phyloP scores from a whole-genome alignment of 2,113 vertebrate genomes.

The Aythya baeri region DNA sequence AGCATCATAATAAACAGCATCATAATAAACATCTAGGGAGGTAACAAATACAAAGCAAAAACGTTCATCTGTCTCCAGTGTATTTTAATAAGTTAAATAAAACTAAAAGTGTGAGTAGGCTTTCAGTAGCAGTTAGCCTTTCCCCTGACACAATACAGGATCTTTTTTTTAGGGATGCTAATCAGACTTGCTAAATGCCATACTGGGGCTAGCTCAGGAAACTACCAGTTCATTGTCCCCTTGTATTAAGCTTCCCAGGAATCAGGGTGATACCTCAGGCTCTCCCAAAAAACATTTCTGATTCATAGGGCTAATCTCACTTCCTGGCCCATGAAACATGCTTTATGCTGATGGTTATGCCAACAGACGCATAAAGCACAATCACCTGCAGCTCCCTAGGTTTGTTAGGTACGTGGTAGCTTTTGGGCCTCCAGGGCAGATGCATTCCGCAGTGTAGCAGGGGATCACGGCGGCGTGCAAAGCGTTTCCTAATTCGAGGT shows the following conservation, averaged over 20 bases:
- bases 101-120: not conserved
- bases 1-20: not conserved
- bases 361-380: not conserved
- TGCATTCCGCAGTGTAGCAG: too few relatives aligned
- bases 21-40: not conserved
- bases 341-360: not conserved
- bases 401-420: not conserved
- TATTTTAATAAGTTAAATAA: constrained; percentile 19
- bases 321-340: constrained; percentile 8
- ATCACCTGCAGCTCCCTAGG: not conserved
- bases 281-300: not conserved
- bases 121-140: constrained; percentile 26
- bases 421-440: not conserved
- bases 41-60: constrained; percentile 1
- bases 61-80: not conserved
- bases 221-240: not conserved
- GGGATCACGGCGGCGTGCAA: too few relatives aligned
- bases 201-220: not conserved
- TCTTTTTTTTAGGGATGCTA: not conserved
- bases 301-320: constrained; percentile 8
- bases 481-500: too few relatives aligned
- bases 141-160: not conserved
- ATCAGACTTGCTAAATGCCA: not conserved
- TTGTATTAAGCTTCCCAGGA: constrained; percentile 3
- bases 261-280: not conserved